Base-by-base conservation (phyloP, 92 coral and sea anemone species). In the Zoanthus gigantus region DNA sequence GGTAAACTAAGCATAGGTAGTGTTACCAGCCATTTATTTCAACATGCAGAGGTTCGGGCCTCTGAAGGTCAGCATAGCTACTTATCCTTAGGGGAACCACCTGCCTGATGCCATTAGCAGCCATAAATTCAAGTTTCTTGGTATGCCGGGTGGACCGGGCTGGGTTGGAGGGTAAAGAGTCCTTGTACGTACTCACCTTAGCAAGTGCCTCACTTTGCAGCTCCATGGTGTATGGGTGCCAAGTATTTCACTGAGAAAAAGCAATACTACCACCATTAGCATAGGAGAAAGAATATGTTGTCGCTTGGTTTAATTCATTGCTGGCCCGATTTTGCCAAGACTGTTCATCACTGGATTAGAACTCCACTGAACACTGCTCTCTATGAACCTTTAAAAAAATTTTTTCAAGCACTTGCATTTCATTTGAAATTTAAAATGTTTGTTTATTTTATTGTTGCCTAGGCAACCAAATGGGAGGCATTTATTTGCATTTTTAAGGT, bases 321-420 rank as follows among this genome's bases (percentile, higher is more conserved):
- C 78, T 83, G 10, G 94, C 93, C 95, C 95, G 90, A 89, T 91
- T 87, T 48, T 92, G 95, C 93, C 95, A 90, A 9, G 88, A 90
- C 91, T 76, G 82, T 47, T 90, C 95, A 58, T 93, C 95, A 65
- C 93, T 86, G 15, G 93, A 91, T 44, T 92, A 91, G 54, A 89
- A 92, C 74, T 92, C 95, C 2, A 87, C 67, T 17, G 93, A 90
- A 65, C 93, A 92, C 37, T 92, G 88, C 60, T 79, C 30, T 37
- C 92, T 86, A 74, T 82, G 45, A 60, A 93, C 73, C 46, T 14
- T 86, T 50, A 93, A 15, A 2, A 87, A 46, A 77, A 78, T 92
- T 4, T 87, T 93, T 46, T 92, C 91, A 66, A 92, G 29, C 73
- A 90, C 56, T 52, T 29, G 18, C 91, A 93, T 90, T 60, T 90